Base-by-base conservation (phyloP, 2,113 vertebrate species). In the Pseudorhombus dupliciocellatus region DNA sequence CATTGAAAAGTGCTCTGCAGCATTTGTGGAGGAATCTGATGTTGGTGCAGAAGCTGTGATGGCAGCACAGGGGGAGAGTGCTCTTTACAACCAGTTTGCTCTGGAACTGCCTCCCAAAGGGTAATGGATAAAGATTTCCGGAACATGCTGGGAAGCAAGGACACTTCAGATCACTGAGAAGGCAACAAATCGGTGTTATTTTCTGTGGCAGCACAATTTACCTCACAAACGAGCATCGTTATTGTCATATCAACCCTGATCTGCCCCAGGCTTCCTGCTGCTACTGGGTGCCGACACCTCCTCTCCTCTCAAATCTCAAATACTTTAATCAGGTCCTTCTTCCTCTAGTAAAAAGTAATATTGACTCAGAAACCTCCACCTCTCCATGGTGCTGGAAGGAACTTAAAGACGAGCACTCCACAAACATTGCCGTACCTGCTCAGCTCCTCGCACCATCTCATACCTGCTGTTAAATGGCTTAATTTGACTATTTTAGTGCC, bases 391-490 rank as follows among this genome's bases (percentile, higher is more conserved):
- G 85, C 65, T 64, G 0, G 1, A 68, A 77, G 83, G 63, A 73
- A 86, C 80, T 55, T 18, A 69, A 84, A 81, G 51, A 77, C 58
- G 69, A 20, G 46, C 16, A 76, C 70, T 77, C 87, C 76, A 87
- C 87, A 83, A 81, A 79, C 71, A 75, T 44, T 24, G 28, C 26
- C 67, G 7, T 3, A 75, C 70, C 74, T 84, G 70, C 78, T 79
- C 79, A 37, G 58, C 66, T 55, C 52, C 58, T 57, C 53, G 44
- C 76, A 66, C 52, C 48, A 24, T 66, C 55, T 50, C 67, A 44
- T 66, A 69, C 84, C 65, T 85, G 86, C 87, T 87, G 78, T 83
- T 87, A 84, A 80, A 89, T 74, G 51, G 44, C 59, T 4, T 89
- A 80, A 86, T 81, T 80, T 77, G 52, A 70, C 14, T 20, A 18